Base-by-base conservation (phyloP, 2,888 invertebrate species). In the Chouioia cunea region DNA sequence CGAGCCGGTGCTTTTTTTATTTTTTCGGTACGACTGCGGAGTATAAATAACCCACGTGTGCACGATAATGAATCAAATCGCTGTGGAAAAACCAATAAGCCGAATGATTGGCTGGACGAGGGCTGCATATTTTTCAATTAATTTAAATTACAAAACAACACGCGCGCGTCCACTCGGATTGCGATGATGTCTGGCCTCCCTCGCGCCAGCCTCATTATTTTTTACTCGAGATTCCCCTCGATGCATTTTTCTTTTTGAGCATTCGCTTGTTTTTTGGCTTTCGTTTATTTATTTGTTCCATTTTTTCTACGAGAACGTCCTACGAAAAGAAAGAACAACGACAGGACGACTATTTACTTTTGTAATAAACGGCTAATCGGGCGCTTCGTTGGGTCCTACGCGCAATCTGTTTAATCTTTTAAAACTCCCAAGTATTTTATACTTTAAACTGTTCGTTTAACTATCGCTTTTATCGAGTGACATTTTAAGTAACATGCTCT, bases 121-220 rank as follows among this genome's bases (percentile, higher is more conserved):
- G 27, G 3, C 27, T 82, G 83, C 83, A 83, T 83, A 84, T 84
- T 84, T 84, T 84, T 83, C 84, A 83, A 83, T 84, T 84, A 83
- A 84, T 84, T 84, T 83, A 83, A 84, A 84, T 84, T 82, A 82
- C 84, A 83, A 83, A 83, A 83, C 81, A 81, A 80, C 81, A 81
- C 79, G 79, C 80, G 79, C 78, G 69, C 64, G 67, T 74, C 71
- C 70, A 75, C 71, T 65, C 76, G n/a, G n/a, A n/a, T n/a, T n/a
- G 27, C 2, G 20, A 15, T 10, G 22, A 73, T 69, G 65, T 72
- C 60, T 71, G 27, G 22, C 6, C 14, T 27, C 27, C 23, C 27
- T 43, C 22, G 10, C 36, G 36, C 64, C 64, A 70, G 67, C 59
- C 70, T 73, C 71, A 73, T 73, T 73, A 71, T 73, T 73, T 73